Evolutionary conservation across 2,797 vertebrate genomes (phyloP).

Genomic region (Sebastes vulpes): DNA sequence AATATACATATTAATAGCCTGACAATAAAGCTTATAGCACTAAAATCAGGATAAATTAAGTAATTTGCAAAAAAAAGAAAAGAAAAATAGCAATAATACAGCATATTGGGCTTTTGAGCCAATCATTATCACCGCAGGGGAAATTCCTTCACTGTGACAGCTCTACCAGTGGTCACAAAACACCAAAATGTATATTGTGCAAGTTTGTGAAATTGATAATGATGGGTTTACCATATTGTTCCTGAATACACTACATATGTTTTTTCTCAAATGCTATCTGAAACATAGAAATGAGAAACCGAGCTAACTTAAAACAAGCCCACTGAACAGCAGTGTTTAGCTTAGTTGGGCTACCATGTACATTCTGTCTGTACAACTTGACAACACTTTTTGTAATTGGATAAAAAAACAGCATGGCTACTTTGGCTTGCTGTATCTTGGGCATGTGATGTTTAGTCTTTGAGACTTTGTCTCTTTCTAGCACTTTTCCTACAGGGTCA

Average conservation of each 20-base stretch:
- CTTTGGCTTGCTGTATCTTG: neutral
- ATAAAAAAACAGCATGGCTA: neutral
- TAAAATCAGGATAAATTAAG: too few relatives aligned
- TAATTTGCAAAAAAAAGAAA: too few relatives aligned
- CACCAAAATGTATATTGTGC: neutral
- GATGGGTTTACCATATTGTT: too few relatives aligned
- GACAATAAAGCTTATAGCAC: too few relatives aligned
- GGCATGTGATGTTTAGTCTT: neutral
- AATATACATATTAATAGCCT: too few relatives aligned
- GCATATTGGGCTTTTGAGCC: too few relatives aligned
- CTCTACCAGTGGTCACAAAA: neutral
- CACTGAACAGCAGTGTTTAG: neutral
- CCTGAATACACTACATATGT: neutral
- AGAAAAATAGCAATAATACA: rapidly evolving
- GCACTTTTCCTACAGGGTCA: neutral
- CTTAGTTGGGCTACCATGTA: neutral
- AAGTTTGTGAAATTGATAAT: neutral
- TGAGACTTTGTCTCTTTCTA: neutral
- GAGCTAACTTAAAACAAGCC: neutral
- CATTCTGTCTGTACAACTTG: neutral
- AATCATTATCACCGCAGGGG: too few relatives aligned
- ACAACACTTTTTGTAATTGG: neutral
- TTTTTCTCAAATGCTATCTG: neutral
- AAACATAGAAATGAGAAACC: neutral
- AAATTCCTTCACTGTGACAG: too few relatives aligned